Evolutionary conservation across 2,113 vertebrate species (phyloP), one percentile per base, ranked within the genome.

Genomic region (Orycteropus afer): DNA sequence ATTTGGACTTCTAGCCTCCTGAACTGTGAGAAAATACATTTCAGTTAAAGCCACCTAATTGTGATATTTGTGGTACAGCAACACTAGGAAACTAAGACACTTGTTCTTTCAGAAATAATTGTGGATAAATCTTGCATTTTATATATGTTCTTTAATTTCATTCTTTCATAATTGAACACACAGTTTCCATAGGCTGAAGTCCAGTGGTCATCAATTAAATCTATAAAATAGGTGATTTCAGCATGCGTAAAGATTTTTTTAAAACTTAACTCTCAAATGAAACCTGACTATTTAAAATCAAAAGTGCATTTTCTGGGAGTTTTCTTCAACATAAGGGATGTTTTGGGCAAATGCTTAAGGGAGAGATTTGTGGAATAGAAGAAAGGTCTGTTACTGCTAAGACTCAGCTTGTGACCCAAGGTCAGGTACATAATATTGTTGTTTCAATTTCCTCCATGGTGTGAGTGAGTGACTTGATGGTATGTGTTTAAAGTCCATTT

Each of bases 71-170:
- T n/a, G n/a, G n/a, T n/a, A n/a, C n/a, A n/a, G n/a, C n/a, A n/a
- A n/a, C n/a, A n/a, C n/a, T n/a, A n/a, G n/a, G n/a, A n/a, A n/a
- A n/a, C n/a, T n/a, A n/a, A n/a, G n/a, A n/a, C n/a, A n/a, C n/a
- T n/a, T n/a, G n/a, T n/a, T n/a, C n/a, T 89, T 91, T 67, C 86
- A 90, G n/a, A n/a, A 18, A 81, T 17, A 67, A 37, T 59, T 55
- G 32, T 57, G 10, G 17, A 42, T 86, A 86, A 86, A 57, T 59
- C 34, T 86, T 49, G 27, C 15, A 25, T 81, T 86, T 90, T 57
- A 67, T 86, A 18, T 20, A 51, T 76, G 34, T 89, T 67, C 51
- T 74, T 91, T 57, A 90, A 61, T 90, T 47, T 86, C 47, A 57
- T 85, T 81, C 47, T 40, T 45, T 86, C 32, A 55, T 63, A 78